A percentile compares a stretch with the other conserved stretches of the same genome.
Evolutionary conservation across 2,888 invertebrate genomes (phyloP).

Genomic region (Drosophila rellima): DNA sequence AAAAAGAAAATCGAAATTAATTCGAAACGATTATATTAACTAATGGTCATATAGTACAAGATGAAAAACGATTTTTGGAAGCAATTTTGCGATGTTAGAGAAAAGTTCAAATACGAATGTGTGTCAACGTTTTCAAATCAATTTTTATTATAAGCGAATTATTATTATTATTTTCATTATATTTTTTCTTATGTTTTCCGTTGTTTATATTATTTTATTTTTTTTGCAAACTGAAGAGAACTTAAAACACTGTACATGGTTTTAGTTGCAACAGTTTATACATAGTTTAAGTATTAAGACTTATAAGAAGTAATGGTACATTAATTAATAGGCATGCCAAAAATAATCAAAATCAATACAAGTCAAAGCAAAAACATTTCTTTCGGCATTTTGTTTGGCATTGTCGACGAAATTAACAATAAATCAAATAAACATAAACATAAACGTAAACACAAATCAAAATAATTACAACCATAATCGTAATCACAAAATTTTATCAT

Average conservation of each 20-base stretch:
- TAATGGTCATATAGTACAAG: conserved; percentile 40
- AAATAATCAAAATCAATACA: conserved; percentile 33
- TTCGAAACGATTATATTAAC: conserved; percentile 36
- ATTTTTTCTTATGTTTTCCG: conserved; percentile 39
- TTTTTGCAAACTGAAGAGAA: conserved; percentile 68
- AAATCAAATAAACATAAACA: conserved; percentile 35
- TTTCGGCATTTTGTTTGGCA: conserved; percentile 40
- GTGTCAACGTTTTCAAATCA: conserved; percentile 76
- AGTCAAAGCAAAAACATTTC: conserved; percentile 43
- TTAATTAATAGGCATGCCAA: conserved; percentile 58
- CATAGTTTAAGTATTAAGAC: conserved; percentile 67
- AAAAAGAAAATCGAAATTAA: conserved; percentile 26
- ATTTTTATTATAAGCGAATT: conserved; percentile 73
- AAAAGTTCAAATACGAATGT: conserved; percentile 74
- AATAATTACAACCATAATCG: conserved; percentile 42
- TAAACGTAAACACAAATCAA: conserved; percentile 65
- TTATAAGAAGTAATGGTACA: conserved; percentile 56
- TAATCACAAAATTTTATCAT: conserved; percentile 47
- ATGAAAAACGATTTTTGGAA: conserved; percentile 39
- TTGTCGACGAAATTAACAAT: conserved; percentile 34
- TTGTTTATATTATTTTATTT: conserved; percentile 20
- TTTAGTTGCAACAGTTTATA: conserved; percentile 69
- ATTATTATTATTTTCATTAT: conserved; percentile 41
- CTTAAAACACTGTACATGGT: conserved; percentile 68
- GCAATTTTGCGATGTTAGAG: conserved; percentile 61